phyloP scores from a whole-genome alignment of 1,140 invertebrate genomes.

The Drosophila tropicalis region DNA sequence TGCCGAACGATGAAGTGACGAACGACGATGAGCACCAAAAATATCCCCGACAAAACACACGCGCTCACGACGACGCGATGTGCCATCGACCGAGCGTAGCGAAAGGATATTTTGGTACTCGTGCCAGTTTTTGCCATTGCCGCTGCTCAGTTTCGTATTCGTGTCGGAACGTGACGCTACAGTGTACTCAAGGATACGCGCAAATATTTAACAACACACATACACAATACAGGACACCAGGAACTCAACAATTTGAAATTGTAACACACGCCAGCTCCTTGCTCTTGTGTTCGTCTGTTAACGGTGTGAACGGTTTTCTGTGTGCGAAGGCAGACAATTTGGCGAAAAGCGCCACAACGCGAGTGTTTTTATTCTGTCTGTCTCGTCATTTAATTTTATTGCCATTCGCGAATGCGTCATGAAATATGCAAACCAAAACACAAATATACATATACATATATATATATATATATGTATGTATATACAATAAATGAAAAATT shows the following conservation, averaged over 20 bases:
- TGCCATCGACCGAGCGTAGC: conserved; percentile 53
- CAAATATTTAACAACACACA: conserved; percentile 37
- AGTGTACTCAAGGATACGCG: conserved; percentile 79
- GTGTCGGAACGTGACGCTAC: conserved; percentile 83
- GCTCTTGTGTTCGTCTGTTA: too few species aligned
- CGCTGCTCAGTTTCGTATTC: conserved; percentile 82
- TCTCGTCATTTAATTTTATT: conserved; percentile 68
- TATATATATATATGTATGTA: neutral
- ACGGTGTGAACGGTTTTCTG: conserved; percentile 10
- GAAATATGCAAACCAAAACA: conserved; percentile 31
- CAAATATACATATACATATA: neutral
- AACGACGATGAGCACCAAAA: conserved; percentile 10
- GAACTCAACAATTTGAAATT: too few species aligned
- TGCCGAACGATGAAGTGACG: neutral
- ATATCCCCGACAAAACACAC: conserved; percentile 20
- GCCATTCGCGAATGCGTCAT: conserved; percentile 54
- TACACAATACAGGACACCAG: too few species aligned
- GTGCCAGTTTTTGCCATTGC: conserved; percentile 67
- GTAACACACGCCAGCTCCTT: too few species aligned
- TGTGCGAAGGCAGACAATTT: too few species aligned
- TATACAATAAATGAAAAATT: conserved; percentile 79
- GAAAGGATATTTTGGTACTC: conserved; percentile 68
- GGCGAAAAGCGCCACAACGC: too few species aligned
- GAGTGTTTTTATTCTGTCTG: conserved; percentile 31
- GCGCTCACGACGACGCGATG: conserved; percentile 22